Conservation (phyloP, 2,113 vertebrate genomes). For the Hydrochoerus hydrochaeris region DNA sequence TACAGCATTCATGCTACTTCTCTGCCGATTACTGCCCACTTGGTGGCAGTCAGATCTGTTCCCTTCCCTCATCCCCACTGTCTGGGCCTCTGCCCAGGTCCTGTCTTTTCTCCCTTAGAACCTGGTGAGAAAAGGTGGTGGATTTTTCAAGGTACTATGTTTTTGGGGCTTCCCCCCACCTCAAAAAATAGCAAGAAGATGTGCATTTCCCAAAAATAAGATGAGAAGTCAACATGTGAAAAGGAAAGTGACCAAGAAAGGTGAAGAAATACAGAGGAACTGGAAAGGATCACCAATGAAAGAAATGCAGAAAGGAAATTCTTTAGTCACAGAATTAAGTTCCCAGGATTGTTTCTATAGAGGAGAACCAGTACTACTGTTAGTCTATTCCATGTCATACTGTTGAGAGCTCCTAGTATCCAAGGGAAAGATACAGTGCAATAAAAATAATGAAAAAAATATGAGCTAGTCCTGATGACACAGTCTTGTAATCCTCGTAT, state of each 20-base stretch:
- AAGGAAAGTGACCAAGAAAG: not conserved
- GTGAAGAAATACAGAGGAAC: not conserved
- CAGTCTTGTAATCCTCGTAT: not conserved
- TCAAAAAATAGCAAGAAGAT: not conserved
- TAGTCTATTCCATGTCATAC: too few relatives aligned
- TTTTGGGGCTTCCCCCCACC: fast-evolving
- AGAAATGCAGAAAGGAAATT: not conserved
- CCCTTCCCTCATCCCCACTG: not conserved
- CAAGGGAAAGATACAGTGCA: not conserved
- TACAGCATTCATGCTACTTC: not conserved
- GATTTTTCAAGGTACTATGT: not conserved
- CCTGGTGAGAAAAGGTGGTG: not conserved
- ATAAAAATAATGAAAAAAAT: not conserved
- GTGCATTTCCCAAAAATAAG: not conserved
- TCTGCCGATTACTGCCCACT: not conserved
- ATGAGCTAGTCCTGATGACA: not conserved
- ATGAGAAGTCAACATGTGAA: not conserved
- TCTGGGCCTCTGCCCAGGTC: not conserved
- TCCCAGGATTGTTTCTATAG: not conserved
- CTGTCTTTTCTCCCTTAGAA: not conserved
- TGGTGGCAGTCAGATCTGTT: not conserved
- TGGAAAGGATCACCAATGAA: too few relatives aligned
- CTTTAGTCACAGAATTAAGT: not conserved
- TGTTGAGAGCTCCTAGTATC: not conserved
- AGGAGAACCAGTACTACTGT: not conserved